Conservation (phyloP, 92 coral and sea anemone genomes). For the Actinostola sp. region DNA sequence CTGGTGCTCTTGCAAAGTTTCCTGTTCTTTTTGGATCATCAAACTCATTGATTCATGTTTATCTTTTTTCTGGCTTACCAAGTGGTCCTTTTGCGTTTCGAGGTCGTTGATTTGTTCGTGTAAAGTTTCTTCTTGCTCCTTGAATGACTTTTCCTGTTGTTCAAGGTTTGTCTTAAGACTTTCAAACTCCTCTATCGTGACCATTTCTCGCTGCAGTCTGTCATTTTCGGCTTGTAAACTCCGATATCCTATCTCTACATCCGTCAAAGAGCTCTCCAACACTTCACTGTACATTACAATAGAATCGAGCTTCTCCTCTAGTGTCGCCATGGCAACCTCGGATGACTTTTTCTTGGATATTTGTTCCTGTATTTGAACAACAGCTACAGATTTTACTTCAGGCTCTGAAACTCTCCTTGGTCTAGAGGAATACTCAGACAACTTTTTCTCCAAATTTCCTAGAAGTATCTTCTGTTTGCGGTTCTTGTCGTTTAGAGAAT, state of each 20-base stretch:
- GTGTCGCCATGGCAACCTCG: slow-evolving; percentile 69
- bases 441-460: slow-evolving; percentile 54
- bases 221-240: slow-evolving; percentile 67
- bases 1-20: slow-evolving; percentile 25
- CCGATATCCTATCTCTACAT: slow-evolving; percentile 44
- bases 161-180: slow-evolving; percentile 35
- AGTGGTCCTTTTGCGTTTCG: slow-evolving; percentile 44
- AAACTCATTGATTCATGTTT: slow-evolving; percentile 32
- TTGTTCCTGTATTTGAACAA: neutral
- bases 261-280: slow-evolving; percentile 45
- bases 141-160: slow-evolving; percentile 22
- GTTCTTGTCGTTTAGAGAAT: slow-evolving; percentile 50
- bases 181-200: slow-evolving; percentile 51
- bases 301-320: slow-evolving; percentile 67
- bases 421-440: slow-evolving; percentile 18
- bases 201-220: slow-evolving; percentile 57
- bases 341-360: neutral
- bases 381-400: slow-evolving; percentile 1
- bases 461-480: slow-evolving; percentile 40
- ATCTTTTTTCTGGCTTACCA: slow-evolving; percentile 54
- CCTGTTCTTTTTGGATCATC: slow-evolving; percentile 32
- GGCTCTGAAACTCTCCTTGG: slow-evolving; percentile 24
- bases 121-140: slow-evolving; percentile 34
- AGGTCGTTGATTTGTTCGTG: slow-evolving; percentile 42
- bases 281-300: slow-evolving; percentile 57